phyloP scores from a whole-genome alignment of 2,797 vertebrate genomes.

The Glossophaga mutica region DNA sequence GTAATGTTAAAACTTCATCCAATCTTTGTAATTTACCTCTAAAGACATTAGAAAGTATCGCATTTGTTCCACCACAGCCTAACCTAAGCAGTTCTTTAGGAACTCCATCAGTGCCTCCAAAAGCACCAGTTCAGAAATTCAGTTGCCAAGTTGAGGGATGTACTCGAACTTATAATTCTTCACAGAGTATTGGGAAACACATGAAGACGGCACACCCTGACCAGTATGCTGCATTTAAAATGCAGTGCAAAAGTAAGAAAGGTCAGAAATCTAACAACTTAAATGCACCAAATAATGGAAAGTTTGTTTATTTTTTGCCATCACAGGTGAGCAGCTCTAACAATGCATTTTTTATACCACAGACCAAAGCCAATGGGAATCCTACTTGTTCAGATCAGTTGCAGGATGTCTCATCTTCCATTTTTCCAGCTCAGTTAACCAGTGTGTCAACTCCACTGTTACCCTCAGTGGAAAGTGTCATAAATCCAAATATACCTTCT shows the following conservation, averaged over 20 bases:
- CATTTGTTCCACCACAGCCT: conserved; percentile 76
- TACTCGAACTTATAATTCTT: conserved; percentile 91
- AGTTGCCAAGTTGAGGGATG: conserved; percentile 92
- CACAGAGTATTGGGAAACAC: conserved; percentile 94
- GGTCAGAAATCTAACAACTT: conserved; percentile 77
- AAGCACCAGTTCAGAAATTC: conserved; percentile 84
- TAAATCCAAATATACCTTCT: conserved; percentile 80
- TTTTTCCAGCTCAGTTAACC: conserved; percentile 83
- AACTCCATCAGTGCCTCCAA: conserved; percentile 74
- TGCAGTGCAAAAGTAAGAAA: conserved; percentile 87
- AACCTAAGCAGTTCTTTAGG: conserved; percentile 74
- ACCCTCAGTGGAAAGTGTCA: conserved; percentile 80
- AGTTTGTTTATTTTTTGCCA: conserved; percentile 77
- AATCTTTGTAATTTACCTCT: conserved; percentile 81
- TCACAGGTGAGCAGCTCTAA: conserved; percentile 78
- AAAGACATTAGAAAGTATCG: conserved; percentile 82
- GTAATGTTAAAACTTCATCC: conserved; percentile 79
- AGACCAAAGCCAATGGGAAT: conserved; percentile 81
- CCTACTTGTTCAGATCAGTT: conserved; percentile 78
- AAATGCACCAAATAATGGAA: conserved; percentile 77
- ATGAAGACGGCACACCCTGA: conserved; percentile 95
- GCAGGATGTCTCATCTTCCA: conserved; percentile 79
- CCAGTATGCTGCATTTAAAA: conserved; percentile 93
- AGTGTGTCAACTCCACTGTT: conserved; percentile 84
- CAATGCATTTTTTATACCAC: conserved; percentile 80